phyloP scores from a whole-genome alignment of 2,113 vertebrate species.

The Panthera leo region DNA sequence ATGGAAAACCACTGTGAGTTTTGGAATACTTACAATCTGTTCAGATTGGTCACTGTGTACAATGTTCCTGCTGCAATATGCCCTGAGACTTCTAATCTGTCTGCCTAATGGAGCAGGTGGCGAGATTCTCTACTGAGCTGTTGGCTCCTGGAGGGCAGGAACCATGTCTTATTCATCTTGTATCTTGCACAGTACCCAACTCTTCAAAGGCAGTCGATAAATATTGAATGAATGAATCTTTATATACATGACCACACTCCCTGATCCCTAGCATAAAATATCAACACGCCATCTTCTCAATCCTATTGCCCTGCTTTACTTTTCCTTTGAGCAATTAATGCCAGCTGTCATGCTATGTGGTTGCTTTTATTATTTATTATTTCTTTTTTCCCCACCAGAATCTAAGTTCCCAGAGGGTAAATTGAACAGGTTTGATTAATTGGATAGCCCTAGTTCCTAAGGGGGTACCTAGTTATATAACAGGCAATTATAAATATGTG shows the following conservation, averaged over 20 bases:
- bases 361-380: constrained; percentile 29
- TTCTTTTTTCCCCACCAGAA: not conserved
- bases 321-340: constrained; percentile 18
- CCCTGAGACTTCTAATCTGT: constrained; percentile 63
- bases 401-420: not conserved
- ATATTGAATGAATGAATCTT: constrained; percentile 35
- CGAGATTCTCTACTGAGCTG: constrained; percentile 32
- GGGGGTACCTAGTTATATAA: not conserved
- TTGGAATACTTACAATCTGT: constrained; percentile 74
- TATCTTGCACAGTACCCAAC: not conserved
- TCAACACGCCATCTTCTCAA: not conserved
- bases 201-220: constrained; percentile 39
- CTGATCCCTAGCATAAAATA: not conserved
- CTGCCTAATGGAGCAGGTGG: constrained; percentile 68
- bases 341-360: not conserved
- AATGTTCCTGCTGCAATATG: constrained; percentile 27
- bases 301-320: not conserved
- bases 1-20: constrained; percentile 69
- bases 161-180: constrained; percentile 27
- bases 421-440: not conserved
- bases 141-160: constrained; percentile 40
- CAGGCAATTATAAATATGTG: not conserved
- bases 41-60: constrained; percentile 62
- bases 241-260: not conserved
- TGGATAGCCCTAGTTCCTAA: not conserved